Evolutionary conservation across 2,113 vertebrate genomes (phyloP), one percentile per base, ranked within the genome.

Genomic region (Raja brachyura): DNA sequence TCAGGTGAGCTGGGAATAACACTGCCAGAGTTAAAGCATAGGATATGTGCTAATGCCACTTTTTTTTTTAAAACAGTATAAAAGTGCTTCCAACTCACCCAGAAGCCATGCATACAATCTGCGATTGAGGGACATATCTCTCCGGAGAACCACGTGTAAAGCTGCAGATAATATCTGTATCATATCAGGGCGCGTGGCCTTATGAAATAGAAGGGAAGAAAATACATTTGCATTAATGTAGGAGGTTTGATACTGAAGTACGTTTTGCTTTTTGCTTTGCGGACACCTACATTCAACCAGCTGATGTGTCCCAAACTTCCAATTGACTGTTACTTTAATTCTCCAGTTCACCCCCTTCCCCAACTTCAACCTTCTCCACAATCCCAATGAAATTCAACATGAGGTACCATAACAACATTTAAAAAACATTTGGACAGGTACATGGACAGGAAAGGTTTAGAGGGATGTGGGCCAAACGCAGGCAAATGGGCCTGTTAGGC

Each of bases 101-200:
- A 99, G 96, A 94, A 99, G 97, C 98, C 99, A 99, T 0, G 99
- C 98, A 94, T 99, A 99, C 93, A 99, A 98, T 95, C 99, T 97
- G 94, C 99, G 96, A 95, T 99, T 99, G 94, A 99, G 96, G 4
- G 99, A 99, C 99, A 99, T 99, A 94, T 99, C 99, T 96, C 99
- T 97, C 95, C 99, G 98, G 93, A 99, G 96, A 39, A 99, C 98
- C 33, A 99, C 99, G 16, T 99, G 99, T 94, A 99, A 96, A n/a
- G 98, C 98, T 94, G 98, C 98, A 61, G 98, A 99, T 94, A 99
- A 96, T 95, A 99, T 99, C 93, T 97, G 97, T 95, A 99, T 98
- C 98, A 99, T 99, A 93, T 99, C 99, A 93, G 98, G 97, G 93
- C 98, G 97, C 0, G 98, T 99, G 20, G 98, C 99, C 99, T 99